phyloP scores from a whole-genome alignment of 1,140 invertebrate species.

The Eciton burchellii region DNA sequence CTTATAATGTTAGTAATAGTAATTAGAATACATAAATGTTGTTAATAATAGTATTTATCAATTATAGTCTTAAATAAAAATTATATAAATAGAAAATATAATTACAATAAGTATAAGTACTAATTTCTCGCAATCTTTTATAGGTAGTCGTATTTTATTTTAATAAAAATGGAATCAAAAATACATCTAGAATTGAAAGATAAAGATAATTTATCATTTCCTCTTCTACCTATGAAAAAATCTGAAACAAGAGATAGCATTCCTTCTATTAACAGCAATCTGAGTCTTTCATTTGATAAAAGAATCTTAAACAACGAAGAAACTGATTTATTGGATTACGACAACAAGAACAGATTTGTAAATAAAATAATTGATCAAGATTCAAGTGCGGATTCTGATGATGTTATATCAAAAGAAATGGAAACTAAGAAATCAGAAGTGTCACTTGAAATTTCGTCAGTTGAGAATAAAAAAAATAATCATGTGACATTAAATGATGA shows the following conservation, averaged over 20 bases:
- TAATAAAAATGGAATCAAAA: constrained; percentile 66
- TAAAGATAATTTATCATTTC: constrained; percentile 78
- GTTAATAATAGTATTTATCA: too few species aligned
- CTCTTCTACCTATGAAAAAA: constrained; percentile 85
- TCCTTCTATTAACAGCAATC: constrained; percentile 88
- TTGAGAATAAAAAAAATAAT: constrained; percentile 67
- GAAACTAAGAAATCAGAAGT: constrained; percentile 22
- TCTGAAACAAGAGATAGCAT: constrained; percentile 88
- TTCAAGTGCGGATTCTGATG: constrained; percentile 74
- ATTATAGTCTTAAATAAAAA: too few species aligned
- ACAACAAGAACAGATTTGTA: constrained; percentile 84
- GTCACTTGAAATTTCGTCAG: background rate
- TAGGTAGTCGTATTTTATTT: background rate
- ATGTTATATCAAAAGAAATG: constrained; percentile 45
- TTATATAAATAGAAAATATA: too few species aligned
- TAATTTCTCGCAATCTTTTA: background rate
- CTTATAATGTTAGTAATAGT: too few species aligned
- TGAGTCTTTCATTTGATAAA: constrained; percentile 87
- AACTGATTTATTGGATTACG: constrained; percentile 89
- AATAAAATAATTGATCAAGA: constrained; percentile 74
- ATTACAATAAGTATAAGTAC: background rate
- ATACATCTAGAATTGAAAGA: constrained; percentile 80
- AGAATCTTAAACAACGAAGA: constrained; percentile 85
- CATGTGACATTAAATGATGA: constrained; percentile 89
- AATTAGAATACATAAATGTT: too few species aligned